Evolutionary conservation across 2,888 invertebrate genomes (phyloP), one percentile per base, ranked within the genome.

Genomic region (Trachelus tabidus): DNA sequence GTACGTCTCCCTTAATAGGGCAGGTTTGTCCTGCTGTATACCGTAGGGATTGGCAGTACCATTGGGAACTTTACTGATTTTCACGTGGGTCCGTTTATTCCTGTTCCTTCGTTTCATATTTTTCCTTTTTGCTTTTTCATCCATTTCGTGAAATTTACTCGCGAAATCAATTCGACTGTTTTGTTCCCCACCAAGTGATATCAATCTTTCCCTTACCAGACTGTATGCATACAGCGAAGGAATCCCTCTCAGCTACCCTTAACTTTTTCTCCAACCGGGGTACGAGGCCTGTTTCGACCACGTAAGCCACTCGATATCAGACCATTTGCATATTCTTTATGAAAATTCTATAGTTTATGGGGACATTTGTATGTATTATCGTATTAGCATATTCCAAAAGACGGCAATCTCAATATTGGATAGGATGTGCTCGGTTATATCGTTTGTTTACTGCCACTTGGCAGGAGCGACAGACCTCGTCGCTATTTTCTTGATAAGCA

Each of bases 271-370:
- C 15, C 23, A 23, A 23, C 56, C 56, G 23, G 15, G 23, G 56
- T 23, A 56, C 56, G 23, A 56, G 56, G 56, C 56, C 56, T 56
- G 56, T 56, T 56, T 56, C 56, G 79, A 75, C 76, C 82, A 76
- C 75, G 81, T 78, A 79, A 82, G 82, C 78, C 82, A 87, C 87
- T 89, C 90, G 90, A 91, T 91, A 91, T 89, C 89, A 86, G 85
- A 83, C 84, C 86, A 91, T 91, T 91, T 91, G 91, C 91, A 91
- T 91, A 88, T 90, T 87, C 87, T 91, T 91, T 91, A 91, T 91
- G 90, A 91, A 91, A 91, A 91, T 91, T 90, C 91, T 90, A 91
- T 91, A 91, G 91, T 91, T 91, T 91, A 91, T 91, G 89, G 90
- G 86, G 86, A 86, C 90, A 91, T 91, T 91, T 88, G 89, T 91